Conservation (phyloP, 2,797 vertebrate genomes). For the Halcyon smyrnensis region DNA sequence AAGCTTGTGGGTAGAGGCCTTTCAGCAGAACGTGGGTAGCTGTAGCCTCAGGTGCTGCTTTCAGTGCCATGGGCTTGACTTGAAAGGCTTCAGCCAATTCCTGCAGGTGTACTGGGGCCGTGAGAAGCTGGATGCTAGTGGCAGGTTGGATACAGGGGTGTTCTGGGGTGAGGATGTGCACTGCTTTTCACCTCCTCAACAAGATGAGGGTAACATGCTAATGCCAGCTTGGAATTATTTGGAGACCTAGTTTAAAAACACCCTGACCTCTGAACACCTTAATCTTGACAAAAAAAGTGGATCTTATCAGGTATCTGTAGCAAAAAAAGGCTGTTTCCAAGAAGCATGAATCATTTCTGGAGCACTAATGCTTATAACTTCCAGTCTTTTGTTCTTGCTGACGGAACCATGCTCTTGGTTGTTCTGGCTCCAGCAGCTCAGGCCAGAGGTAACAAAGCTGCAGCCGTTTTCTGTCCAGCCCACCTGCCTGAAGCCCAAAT, state of each 20-base stretch:
- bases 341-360: slow-evolving; percentile 52
- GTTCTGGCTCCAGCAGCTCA: not conserved
- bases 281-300: not conserved
- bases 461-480: not conserved
- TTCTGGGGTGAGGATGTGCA: not conserved
- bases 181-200: rapidly evolving
- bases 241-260: not conserved
- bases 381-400: slow-evolving; percentile 46
- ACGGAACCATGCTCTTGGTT: rapidly evolving
- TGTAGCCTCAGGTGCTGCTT: not conserved
- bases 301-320: not conserved
- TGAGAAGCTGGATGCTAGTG: not conserved
- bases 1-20: not conserved
- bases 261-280: not conserved
- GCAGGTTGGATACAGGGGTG: not conserved
- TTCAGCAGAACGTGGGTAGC: not conserved
- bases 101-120: rapidly evolving
- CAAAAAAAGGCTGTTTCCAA: not conserved
- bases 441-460: not conserved
- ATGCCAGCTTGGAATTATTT: not conserved
- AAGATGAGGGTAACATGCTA: not conserved
- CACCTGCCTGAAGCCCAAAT: not conserved
- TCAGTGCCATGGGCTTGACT: not conserved
- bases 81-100: not conserved
- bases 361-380: slow-evolving; percentile 8